Evolutionary conservation across 2,797 vertebrate species (phyloP), one percentile per base, ranked within the genome.

Genomic region (Sebastes vulpes): DNA sequence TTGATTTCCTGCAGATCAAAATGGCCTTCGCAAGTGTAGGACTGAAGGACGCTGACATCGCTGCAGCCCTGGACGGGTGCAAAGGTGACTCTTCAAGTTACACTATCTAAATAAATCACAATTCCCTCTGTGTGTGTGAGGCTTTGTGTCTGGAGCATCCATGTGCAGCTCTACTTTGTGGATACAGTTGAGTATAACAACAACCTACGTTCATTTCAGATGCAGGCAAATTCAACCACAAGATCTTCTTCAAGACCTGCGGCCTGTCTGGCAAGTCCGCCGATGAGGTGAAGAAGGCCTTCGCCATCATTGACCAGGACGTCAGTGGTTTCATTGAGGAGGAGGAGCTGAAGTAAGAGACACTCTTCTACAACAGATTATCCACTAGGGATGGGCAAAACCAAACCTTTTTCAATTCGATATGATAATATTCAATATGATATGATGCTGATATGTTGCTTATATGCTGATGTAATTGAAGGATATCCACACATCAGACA

Each of bases 281-380:
- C 0, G 96, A 91, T 0, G 94, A 96, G 0, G 76, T 97, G 74
- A 96, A 96, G 92, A 94, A 90, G 90, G 96, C 97, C 72, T 97
- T 97, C 79, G 21, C 1, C 46, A 95, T 97, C 93, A 95, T 98
- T 28, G 97, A 97, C 88, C 96, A 96, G 93, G 97, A 97, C 94
- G 93, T 94, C 86, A 97, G 96, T 56, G 95, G 95, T 31, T 97
- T 93, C 93, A 96, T 96, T 56, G 97, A 98, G 95, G 96, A 97
- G 89, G 96, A 97, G 0, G 97, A 98, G 83, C 96, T 97, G 57
- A 94, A 96, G 97, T 97, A 95, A 96, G 95, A 96, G 95, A 73
- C 6, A 25, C 52, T 6, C 26, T 10, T 20, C 29, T 6, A 25
- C 38, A 53, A 42, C 18, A 56, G n/a, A 48, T 57, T 57, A 46